Percentiles rank a stretch among this genome's conserved stretches.
These are phyloP conservation scores for Limnothrissa miodon DNA, from an alignment of 2,113 vertebrate species.

Conservation along the genomic window DNA sequence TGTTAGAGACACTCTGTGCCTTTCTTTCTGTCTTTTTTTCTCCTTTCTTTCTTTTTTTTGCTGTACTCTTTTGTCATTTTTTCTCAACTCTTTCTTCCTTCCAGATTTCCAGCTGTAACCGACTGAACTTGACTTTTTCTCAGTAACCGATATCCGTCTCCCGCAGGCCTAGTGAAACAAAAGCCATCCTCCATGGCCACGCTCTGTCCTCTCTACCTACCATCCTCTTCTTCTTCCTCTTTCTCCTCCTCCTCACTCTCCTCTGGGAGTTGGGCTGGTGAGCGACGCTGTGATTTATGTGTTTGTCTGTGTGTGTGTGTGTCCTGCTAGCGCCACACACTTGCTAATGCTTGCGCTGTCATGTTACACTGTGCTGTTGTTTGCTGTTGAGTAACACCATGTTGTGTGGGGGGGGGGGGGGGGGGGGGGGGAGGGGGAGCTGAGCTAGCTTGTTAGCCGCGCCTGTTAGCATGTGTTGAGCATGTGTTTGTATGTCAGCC, in stretches of 20 bases:
- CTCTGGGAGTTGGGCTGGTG: slow-evolving; percentile 1
- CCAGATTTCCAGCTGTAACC: neutral
- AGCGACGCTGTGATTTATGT: neutral
- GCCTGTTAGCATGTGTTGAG: slow-evolving; percentile 3
- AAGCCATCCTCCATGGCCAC: too few species aligned
- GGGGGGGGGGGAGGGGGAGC: too few species aligned
- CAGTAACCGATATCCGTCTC: slow-evolving; percentile 6
- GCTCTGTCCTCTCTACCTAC: neutral
- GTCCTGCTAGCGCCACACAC: neutral
- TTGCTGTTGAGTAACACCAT: neutral
- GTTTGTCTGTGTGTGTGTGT: neutral
- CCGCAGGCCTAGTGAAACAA: slow-evolving; percentile 16
- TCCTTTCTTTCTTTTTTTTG: slow-evolving; percentile 27
- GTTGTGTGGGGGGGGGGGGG: neutral
- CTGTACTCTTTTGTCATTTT: slow-evolving; percentile 21
- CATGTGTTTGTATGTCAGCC: slow-evolving; percentile 16
- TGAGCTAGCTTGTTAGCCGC: neutral
- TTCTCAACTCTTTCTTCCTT: neutral
- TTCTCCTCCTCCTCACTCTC: slow-evolving; percentile 20
- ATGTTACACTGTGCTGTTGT: neutral
- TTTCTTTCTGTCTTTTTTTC: neutral
- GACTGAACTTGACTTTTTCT: slow-evolving; percentile 14
- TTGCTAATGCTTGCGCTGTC: neutral
- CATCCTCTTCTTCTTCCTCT: slow-evolving; percentile 5
- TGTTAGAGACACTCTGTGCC: neutral